A percentile compares a stretch with the other conserved stretches of the same genome.
Evolutionary conservation across 2,797 vertebrate genomes (phyloP).

Genomic region (Zonotrichia albicollis): DNA sequence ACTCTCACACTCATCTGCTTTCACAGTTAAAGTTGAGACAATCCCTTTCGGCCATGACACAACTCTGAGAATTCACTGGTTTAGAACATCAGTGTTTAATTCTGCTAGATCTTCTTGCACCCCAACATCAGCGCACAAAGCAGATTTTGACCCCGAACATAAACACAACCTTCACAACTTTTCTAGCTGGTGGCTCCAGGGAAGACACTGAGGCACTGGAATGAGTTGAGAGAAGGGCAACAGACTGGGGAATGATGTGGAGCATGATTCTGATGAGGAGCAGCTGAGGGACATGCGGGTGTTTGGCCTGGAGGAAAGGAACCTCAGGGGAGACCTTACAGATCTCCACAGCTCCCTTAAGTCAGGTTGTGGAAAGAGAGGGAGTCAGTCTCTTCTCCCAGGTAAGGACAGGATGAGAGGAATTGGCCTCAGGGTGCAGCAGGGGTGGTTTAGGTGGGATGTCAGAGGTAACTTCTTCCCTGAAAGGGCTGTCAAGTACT

Average conservation of each 20-base stretch:
- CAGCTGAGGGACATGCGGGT: background rate
- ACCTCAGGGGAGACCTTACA: background rate
- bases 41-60: background rate
- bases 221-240: background rate
- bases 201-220: background rate
- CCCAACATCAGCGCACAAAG: background rate
- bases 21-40: background rate
- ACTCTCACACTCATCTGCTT: background rate
- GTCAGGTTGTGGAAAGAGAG: background rate
- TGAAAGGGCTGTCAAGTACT: background rate
- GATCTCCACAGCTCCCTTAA: background rate
- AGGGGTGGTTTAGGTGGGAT: accelerated
- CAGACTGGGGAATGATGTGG: background rate
- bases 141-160: background rate
- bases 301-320: background rate
- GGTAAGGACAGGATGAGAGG: accelerated
- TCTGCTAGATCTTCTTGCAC: background rate
- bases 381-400: background rate
- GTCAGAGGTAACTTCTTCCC: background rate
- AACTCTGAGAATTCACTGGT: background rate
- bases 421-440: background rate
- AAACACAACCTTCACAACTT: background rate
- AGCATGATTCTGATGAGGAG: background rate
- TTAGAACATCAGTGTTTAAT: background rate
- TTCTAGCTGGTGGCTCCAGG: background rate